Conservation (phyloP, 2,113 vertebrate species). For the Myrmecobius fasciatus region DNA sequence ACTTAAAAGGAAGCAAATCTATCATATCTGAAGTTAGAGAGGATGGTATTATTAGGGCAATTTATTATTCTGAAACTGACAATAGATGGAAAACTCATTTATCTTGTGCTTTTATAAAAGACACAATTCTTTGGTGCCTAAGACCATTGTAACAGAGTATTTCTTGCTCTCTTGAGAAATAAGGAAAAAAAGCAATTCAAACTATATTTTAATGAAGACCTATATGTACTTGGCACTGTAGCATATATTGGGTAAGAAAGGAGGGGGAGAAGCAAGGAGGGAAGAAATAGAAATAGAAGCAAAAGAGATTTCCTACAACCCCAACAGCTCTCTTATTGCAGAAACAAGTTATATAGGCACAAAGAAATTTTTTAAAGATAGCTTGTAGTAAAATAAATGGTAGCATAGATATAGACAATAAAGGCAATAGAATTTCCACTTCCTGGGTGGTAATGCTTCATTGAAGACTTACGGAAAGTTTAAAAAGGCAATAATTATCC, state of each 20-base stretch:
- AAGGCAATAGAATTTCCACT: neutral
- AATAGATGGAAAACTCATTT: neutral
- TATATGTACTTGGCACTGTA: neutral
- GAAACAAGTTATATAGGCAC: neutral
- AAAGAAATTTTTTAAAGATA: slow-evolving; percentile 16
- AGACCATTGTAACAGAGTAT: neutral
- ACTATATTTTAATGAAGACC: neutral
- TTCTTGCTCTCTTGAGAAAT: neutral
- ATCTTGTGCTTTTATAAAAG: neutral
- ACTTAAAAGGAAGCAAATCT: neutral
- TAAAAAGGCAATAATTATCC: neutral
- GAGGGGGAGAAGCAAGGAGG: too few relatives aligned
- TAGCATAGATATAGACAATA: slow-evolving; percentile 9
- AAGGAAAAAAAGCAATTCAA: neutral
- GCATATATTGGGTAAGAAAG: neutral
- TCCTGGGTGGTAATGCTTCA: neutral
- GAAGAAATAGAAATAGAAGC: slow-evolving; percentile 1
- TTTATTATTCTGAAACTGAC: neutral
- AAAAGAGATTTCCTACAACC: neutral
- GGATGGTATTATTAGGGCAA: neutral
- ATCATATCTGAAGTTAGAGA: slow-evolving; percentile 13
- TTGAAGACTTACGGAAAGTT: neutral
- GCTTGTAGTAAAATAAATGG: neutral
- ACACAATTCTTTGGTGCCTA: neutral
- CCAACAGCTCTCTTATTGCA: slow-evolving; percentile 18